Base-by-base conservation (phyloP, 92 coral and sea anemone genomes). In the Scolanthus callimorphus region DNA sequence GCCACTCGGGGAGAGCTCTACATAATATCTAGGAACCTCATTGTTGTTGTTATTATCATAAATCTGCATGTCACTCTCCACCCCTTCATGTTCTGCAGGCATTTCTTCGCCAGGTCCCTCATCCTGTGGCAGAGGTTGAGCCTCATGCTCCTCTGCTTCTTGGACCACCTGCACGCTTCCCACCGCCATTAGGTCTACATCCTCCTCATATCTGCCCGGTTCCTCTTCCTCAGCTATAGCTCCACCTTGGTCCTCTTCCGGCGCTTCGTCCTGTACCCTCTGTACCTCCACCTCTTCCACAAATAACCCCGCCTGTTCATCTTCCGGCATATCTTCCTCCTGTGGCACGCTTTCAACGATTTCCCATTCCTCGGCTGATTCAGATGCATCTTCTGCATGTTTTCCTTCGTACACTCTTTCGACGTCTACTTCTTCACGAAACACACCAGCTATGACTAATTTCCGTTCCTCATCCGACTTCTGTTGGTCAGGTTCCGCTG, bases 1-100 rank as follows among this genome's bases (percentile, higher is more conserved):
- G 43, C 79, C 95, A 11, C 71, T 69, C 20, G 90, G 88, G 13
- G 96, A 88, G 37, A 77, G 45, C 30, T 88, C 96, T 48, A 88
- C 96, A 58, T 88, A 88, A 53, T 88, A 88, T 23, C 90, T 65
- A 38, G 86, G 64, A 22, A 68, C 39, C 26, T 59, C 44, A 28
- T 68, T 44, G 58, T 68, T 68, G 65, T 57, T 68, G 75, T 68
- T 68, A 52, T 55, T 68, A 68, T 68, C 75, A 28, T 68, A 68
- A 19, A 63, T 21, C 27, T 63, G 55, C 52, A 66, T 54, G 44
- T 68, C 45, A 15, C 17, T 13, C 56, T 68, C 64, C 17, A 27
- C 65, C 27, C 31, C 48, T 24, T 41, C 58, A 55, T 65, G 64
- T 68, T 68, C 75, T 26, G 31, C 64, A 2, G 64, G 64, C 17